Evolutionary conservation across 2,797 vertebrate species (phyloP).

Genomic region (Harpagifer antarcticus): DNA sequence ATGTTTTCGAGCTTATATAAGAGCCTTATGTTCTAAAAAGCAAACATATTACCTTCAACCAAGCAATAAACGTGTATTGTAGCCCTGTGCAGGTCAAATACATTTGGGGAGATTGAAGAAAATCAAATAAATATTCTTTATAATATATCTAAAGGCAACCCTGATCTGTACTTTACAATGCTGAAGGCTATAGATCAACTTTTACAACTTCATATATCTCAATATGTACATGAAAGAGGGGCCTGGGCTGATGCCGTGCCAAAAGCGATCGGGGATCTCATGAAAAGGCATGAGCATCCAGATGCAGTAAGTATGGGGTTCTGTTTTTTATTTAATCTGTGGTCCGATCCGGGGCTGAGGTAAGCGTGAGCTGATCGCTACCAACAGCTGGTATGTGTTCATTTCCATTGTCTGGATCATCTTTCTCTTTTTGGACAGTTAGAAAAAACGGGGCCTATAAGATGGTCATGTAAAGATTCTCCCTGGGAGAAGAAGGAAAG

Average conservation of each 20-base stretch:
- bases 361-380: conserved; percentile 85
- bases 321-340: conserved; percentile 78
- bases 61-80: not conserved
- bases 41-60: not conserved
- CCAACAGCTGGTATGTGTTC: conserved; percentile 83
- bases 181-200: conserved; percentile 54
- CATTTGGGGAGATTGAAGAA: conserved; percentile 1
- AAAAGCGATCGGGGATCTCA: conserved; percentile 55
- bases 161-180: conserved; percentile 40
- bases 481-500: conserved; percentile 15
- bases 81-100: not conserved
- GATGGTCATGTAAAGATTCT: conserved; percentile 19
- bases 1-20: not conserved
- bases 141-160: conserved; percentile 21
- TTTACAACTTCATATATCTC: conserved; percentile 71
- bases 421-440: conserved; percentile 58
- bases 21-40: not conserved
- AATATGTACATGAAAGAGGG: conserved; percentile 59
- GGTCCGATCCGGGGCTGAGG: conserved; percentile 77
- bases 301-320: conserved; percentile 70
- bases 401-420: conserved; percentile 76
- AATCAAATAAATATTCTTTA: conserved; percentile 5
- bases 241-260: conserved; percentile 52
- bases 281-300: conserved; percentile 65
- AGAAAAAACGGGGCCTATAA: conserved; percentile 18